Percentiles rank a stretch among this genome's conserved stretches.
Evolutionary conservation across 1,140 invertebrate genomes (phyloP).

Genomic region (Anastrepha ludens): DNA sequence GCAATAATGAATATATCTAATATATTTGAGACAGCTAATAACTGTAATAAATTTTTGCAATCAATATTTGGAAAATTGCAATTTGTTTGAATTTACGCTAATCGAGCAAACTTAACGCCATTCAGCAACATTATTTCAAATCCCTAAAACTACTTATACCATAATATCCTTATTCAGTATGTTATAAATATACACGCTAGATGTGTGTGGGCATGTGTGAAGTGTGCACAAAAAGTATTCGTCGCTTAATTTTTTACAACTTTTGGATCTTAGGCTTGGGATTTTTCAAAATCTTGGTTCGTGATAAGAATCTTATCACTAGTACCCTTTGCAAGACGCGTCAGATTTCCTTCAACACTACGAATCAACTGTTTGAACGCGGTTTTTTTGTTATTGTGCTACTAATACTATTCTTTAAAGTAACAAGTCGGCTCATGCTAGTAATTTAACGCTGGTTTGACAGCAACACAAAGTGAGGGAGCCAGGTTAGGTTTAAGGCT

Average conservation of each 20-base stretch:
- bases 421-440: too few species aligned
- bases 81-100: constrained; percentile 14
- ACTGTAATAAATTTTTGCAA: neutral
- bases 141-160: neutral
- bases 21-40: constrained; percentile 2
- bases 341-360: too few species aligned
- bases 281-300: too few species aligned
- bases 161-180: neutral
- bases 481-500: too few species aligned
- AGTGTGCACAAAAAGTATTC: neutral
- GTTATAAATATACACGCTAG: neutral
- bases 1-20: neutral
- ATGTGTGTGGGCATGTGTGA: neutral
- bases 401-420: too few species aligned
- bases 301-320: too few species aligned
- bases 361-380: too few species aligned
- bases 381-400: too few species aligned
- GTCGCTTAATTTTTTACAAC: neutral
- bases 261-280: too few species aligned
- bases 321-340: too few species aligned
- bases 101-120: constrained; percentile 44
- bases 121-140: constrained; percentile 37
- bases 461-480: too few species aligned
- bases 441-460: too few species aligned
- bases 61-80: neutral